Percentiles rank a stretch among this genome's conserved stretches.
Evolutionary conservation across 2,797 vertebrate genomes (phyloP).

Genomic region (Argyrosomus regius): DNA sequence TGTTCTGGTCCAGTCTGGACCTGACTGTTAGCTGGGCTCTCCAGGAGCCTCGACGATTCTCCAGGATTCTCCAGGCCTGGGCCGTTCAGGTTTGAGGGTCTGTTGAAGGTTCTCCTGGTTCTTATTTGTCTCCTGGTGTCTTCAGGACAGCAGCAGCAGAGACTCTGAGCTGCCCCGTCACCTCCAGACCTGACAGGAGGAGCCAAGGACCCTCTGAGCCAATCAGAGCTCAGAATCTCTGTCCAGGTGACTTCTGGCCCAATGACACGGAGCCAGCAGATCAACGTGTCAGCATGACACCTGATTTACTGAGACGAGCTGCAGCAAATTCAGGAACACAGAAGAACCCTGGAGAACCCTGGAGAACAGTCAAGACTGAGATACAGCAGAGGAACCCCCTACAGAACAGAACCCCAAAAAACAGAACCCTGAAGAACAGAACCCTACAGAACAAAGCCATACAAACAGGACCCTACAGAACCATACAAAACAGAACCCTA

Average conservation of each 20-base stretch:
- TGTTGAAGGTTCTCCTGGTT: neutral
- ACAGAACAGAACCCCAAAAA: neutral
- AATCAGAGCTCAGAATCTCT: conserved; percentile 64
- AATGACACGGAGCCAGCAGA: conserved; percentile 42
- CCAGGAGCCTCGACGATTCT: neutral
- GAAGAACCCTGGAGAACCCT: neutral
- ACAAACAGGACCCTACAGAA: neutral
- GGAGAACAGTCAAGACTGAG: neutral
- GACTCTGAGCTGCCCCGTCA: conserved; percentile 41
- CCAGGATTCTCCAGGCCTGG: neutral
- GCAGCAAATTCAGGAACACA: conserved; percentile 2
- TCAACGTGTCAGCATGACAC: conserved; percentile 44
- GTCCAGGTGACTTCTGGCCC: conserved; percentile 56
- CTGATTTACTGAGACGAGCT: conserved; percentile 27
- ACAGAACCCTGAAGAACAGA: neutral
- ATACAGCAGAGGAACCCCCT: neutral
- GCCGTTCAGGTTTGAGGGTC: neutral
- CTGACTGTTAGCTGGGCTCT: neutral
- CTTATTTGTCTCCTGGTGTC: neutral
- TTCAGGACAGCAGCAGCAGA: neutral
- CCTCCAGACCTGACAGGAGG: conserved; percentile 53
- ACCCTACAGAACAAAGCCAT: neutral
- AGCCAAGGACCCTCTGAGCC: conserved; percentile 49
- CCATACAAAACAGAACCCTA: neutral
- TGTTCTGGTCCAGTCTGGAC: conserved; percentile 7